A percentile compares a stretch with the other conserved stretches of the same genome.
Evolutionary conservation across 2,888 invertebrate species (phyloP).

Genomic region (Pseudococcus viburni): DNA sequence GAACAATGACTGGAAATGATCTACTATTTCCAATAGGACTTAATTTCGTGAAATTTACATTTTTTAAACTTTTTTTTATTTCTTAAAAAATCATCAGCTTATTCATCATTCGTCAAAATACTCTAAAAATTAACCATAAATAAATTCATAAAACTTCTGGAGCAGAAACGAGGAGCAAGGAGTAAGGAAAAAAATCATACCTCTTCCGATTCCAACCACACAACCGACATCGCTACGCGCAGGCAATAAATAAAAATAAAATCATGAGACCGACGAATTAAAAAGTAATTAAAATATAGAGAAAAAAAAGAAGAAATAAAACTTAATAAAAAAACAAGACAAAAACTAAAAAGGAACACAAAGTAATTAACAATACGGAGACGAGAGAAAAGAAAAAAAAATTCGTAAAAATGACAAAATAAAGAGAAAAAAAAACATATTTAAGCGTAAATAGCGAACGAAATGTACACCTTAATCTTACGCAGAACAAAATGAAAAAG

Average conservation of each 20-base stretch:
- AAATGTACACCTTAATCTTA: constrained; percentile 59
- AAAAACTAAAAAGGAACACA: constrained; percentile 59
- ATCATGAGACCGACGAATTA: constrained; percentile 37
- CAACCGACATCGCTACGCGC: not conserved
- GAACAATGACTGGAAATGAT: too few species aligned
- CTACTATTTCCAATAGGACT: too few species aligned
- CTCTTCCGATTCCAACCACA: not conserved
- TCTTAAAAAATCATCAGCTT: too few species aligned
- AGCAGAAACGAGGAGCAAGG: not conserved
- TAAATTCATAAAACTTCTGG: not conserved
- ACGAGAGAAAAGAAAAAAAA: constrained; percentile 35
- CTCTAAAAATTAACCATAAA: not conserved
- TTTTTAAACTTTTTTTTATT: too few species aligned
- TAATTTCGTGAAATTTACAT: too few species aligned
- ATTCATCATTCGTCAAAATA: not conserved
- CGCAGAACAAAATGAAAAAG: not conserved
- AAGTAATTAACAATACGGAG: constrained; percentile 50
- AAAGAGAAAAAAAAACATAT: constrained; percentile 12
- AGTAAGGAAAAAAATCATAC: not conserved
- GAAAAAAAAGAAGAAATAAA: constrained; percentile 45
- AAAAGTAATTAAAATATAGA: constrained; percentile 8
- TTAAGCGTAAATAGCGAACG: constrained; percentile 62
- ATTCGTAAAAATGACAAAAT: constrained; percentile 32
- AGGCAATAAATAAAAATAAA: constrained; percentile 50
- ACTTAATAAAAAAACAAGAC: constrained; percentile 28